Base-by-base conservation (phyloP, 2,797 vertebrate species). In the Pseudochromis fuscus region DNA sequence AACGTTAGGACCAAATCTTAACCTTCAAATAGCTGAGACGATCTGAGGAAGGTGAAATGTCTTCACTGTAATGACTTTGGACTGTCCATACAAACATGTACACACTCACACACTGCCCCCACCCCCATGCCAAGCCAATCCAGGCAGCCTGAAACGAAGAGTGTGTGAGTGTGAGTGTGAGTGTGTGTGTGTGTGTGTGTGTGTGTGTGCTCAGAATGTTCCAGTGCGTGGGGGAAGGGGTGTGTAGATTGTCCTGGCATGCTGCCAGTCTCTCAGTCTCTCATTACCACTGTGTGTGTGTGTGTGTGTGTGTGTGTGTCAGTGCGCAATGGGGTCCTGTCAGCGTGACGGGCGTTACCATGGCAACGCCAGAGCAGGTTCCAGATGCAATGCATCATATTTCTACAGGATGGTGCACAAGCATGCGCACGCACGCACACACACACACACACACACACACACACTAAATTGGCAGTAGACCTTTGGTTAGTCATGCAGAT, bases 351-450 rank as follows among this genome's bases (percentile, higher is more conserved):
- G 87, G 93, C 89, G 93, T 95, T 69, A 48, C 95, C 92, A 92
- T 93, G 91, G 95, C 90, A 96, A 95, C 92, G 48, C 85, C 50
- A 79, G 93, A 91, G 87, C 78, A 81, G 91, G 88, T 89, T 76
- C 92, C 88, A 87, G 91, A 89, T 85, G 87, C 83, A 75, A 88
- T 88, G 92, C 88, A 67, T 91, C 90, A 89, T 90, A 90, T 91
- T 93, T 93, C 89, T 88, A 72, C 80, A 81, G 86, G 73, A 88
- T 49, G 13, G 72, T 61, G 63, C 75, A 69, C 48, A 46, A 27
- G 44, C 65, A 40, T 31, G 27, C n/a, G 4, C 28, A 51, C 38
- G 30, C 18, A 19, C 5, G 30, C 45, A 58, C 55, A 52, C 21
- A 61, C 46, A 21, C 4, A 38, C 5, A 27, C 45, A 64, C 25